phyloP scores from a whole-genome alignment of 1,140 invertebrate genomes.

The Hyphantria cunea region DNA sequence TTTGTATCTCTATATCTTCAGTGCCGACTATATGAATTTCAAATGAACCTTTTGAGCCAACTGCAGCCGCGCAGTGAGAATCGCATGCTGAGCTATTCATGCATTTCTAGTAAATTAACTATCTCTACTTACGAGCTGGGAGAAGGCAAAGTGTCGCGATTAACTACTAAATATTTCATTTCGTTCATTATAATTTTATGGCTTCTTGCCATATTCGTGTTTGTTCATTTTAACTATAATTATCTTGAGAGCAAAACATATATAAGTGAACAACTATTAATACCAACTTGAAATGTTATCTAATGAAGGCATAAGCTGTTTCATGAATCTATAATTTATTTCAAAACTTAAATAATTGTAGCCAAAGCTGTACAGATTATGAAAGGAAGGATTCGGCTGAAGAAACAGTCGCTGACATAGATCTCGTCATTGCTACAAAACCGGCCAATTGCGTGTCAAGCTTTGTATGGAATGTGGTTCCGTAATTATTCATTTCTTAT shows the following conservation, averaged over 20 bases:
- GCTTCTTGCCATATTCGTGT: constrained; percentile 8
- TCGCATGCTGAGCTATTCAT: constrained; percentile 45
- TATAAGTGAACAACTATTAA: neutral
- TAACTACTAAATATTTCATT: constrained; percentile 18
- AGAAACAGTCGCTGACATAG: too few species aligned
- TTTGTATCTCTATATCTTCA: constrained; percentile 5
- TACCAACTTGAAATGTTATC: neutral
- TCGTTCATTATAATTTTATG: constrained; percentile 19
- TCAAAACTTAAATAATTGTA: neutral
- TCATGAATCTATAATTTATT: neutral
- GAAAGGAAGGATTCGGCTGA: too few species aligned
- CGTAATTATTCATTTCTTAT: too few species aligned
- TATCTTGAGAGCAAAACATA: neutral
- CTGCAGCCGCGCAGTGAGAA: constrained; percentile 36
- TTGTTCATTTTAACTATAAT: neutral
- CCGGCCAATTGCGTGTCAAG: too few species aligned
- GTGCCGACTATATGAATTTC: constrained; percentile 42
- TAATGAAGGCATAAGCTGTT: neutral
- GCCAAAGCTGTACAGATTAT: constrained; percentile 9
- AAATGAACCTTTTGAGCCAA: constrained; percentile 48
- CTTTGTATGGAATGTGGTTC: too few species aligned
- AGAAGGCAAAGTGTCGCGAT: constrained; percentile 21
- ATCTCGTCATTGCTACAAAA: too few species aligned
- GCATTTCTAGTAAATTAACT: constrained; percentile 51
- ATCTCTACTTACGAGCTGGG: constrained; percentile 11